Conservation (phyloP, 2,113 vertebrate species). For the Uria aalge region DNA sequence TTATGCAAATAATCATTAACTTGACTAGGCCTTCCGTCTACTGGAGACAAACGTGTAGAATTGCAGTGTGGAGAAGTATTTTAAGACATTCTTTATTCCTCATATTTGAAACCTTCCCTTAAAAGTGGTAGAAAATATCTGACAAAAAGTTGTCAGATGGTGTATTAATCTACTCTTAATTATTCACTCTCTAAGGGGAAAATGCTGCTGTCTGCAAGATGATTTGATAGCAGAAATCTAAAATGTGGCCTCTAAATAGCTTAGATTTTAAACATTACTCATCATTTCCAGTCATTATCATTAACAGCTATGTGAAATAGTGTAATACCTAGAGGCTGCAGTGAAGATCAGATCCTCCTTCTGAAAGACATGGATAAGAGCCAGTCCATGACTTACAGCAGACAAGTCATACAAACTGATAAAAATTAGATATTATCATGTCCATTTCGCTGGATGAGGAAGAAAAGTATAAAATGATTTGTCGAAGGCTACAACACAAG, state of each 20-base stretch:
- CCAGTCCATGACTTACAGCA: not conserved
- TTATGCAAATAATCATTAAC: not conserved
- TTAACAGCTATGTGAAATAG: not conserved
- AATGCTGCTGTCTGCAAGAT: not conserved
- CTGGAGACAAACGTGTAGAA: not conserved
- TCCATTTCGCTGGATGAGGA: not conserved
- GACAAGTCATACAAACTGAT: not conserved
- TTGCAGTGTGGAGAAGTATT: not conserved
- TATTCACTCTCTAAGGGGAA: not conserved
- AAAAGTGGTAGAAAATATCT: not conserved
- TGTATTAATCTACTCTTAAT: slow-evolving; percentile 17
- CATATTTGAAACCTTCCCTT: not conserved
- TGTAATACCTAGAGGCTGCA: not conserved
- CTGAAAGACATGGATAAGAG: not conserved
- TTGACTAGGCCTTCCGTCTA: not conserved
- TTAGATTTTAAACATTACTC: slow-evolving; percentile 1
- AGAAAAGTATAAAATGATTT: not conserved
- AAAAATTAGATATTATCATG: not conserved
- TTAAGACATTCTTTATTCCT: not conserved
- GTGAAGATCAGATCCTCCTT: not conserved
- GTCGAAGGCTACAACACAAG: not conserved
- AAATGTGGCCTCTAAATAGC: slow-evolving; percentile 4
- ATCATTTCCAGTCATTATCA: not conserved
- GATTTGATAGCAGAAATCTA: not conserved
- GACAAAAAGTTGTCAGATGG: not conserved